phyloP scores from a whole-genome alignment of 2,113 vertebrate species.

The Elephas maximus region DNA sequence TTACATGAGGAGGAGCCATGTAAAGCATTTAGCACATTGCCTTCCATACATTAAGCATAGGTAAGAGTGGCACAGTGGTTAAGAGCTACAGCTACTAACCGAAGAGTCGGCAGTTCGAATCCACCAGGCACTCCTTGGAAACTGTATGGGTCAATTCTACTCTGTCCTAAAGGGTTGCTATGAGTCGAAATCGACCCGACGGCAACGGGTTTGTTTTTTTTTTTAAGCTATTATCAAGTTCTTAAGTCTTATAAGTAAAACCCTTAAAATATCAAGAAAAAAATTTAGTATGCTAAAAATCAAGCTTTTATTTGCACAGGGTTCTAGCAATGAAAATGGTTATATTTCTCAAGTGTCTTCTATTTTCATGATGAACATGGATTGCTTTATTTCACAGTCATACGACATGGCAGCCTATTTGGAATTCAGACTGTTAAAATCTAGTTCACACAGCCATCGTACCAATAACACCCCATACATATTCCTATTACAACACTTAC shows the following conservation, averaged over 20 bases:
- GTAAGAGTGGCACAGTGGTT: neutral
- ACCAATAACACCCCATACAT: neutral
- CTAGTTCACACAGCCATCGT: neutral
- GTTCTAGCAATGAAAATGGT: neutral
- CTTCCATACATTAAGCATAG: constrained; percentile 2
- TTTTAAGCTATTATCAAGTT: neutral
- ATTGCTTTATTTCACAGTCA: constrained; percentile 12
- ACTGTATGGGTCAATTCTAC: too few relatives aligned
- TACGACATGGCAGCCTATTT: neutral
- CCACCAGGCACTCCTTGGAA: too few relatives aligned
- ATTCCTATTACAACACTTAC: neutral
- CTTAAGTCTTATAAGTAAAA: constrained; percentile 54
- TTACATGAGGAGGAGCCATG: neutral
- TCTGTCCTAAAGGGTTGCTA: too few relatives aligned
- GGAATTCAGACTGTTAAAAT: constrained; percentile 21
- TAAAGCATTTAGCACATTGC: neutral
- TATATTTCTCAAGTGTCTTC: constrained; percentile 46
- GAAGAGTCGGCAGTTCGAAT: too few relatives aligned
- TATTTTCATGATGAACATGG: constrained; percentile 24
- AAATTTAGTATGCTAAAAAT: neutral
- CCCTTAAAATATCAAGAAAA: constrained; percentile 5
- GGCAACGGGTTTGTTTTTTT: too few relatives aligned
- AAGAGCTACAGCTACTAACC: too few relatives aligned
- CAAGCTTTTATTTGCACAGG: constrained; percentile 16
- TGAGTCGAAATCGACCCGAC: too few relatives aligned